phyloP scores from a whole-genome alignment of 2,888 invertebrate species.

The Anaspis maculata region DNA sequence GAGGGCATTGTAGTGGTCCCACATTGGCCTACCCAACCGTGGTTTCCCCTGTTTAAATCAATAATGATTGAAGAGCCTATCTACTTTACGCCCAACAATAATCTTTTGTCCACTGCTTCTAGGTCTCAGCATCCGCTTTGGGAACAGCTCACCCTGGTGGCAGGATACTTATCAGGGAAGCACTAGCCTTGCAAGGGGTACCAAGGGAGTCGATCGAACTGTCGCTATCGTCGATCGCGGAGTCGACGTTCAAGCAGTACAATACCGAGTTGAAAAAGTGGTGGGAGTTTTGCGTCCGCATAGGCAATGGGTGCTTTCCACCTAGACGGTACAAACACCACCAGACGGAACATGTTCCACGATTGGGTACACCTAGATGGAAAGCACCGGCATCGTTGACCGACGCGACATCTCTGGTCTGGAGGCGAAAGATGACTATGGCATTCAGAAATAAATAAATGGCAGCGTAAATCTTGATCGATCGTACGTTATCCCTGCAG shows the following conservation, averaged over 20 bases:
- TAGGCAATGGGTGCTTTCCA: no score
- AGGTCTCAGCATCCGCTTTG: conserved; percentile 20
- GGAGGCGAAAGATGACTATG: no score
- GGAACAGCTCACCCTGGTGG: conserved; percentile 23
- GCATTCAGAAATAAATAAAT: no score
- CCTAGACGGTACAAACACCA: no score
- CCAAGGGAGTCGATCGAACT: no score
- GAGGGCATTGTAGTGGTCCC: conserved; percentile 24
- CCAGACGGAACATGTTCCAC: no score
- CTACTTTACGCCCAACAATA: conserved; percentile 4
- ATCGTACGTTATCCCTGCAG: no score
- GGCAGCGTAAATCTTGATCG: no score
- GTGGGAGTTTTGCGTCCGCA: conserved; percentile 21
- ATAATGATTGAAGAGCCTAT: conserved; percentile 11
- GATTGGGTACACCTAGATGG: no score
- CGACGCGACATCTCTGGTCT: no score
- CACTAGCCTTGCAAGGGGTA: conserved; percentile 14
- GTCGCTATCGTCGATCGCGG: conserved; percentile 18
- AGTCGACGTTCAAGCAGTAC: conserved; percentile 21
- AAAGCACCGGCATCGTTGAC: no score
- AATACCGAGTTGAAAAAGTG: conserved; percentile 18
- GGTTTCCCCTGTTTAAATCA: conserved; percentile 23
- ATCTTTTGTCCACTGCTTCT: conserved; percentile 14
- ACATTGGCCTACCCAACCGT: conserved; percentile 23
- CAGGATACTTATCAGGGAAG: conserved; percentile 22